Base-by-base conservation (phyloP, 1,140 invertebrate species). In the Bombus superbus region DNA sequence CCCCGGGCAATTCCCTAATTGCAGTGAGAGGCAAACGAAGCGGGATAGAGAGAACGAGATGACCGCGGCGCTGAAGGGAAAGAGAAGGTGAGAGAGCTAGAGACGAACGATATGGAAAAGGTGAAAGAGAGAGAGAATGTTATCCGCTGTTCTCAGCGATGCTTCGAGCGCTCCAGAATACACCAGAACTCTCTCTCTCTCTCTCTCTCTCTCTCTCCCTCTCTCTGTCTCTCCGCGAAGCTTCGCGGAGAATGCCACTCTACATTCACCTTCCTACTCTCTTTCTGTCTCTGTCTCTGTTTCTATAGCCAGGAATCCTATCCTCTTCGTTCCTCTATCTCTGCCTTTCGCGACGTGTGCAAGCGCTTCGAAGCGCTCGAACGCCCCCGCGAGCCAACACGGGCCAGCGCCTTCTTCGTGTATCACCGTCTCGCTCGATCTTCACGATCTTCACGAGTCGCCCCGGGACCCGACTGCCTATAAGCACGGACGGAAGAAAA, bases 1-100 rank as follows among this genome's bases (percentile, higher is more conserved):
- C 93, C 92, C 68, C 87, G 86, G 93, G 93, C 92, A 89, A 92
- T 92, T 93, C 88, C 91, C 91, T 94, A 94, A 94, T 94, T 92
- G 92, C 93, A 92, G 92, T 91, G 92, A 93, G 92, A 93, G 92
- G 92, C 90, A 89, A 88, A 88, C 88, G 89, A 83, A 87, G 79
- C 86, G 81, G 86, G 81, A 88, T 44, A 35, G 74, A 79, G 75
- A 62, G 82, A 77, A 81, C 86, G 86, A 73, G 79, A 80, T 86
- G 79, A 71, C 64, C 80, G 75, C 53, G 74, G 81, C 53, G 78
- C 57, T 10, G 32, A 11, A 38, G 53, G 68, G 64, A 85, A 62
- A 35, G 40, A 83, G 38, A 64, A 32, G 11, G 62, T 28, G 28
- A 64, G 53, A 57, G 62, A 64, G n/a, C 28, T 28, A 59, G 76